Evolutionary conservation across 2,888 invertebrate genomes (phyloP), one percentile per base, ranked within the genome.

Genomic region (Acanthosoma haemorrhoidale): DNA sequence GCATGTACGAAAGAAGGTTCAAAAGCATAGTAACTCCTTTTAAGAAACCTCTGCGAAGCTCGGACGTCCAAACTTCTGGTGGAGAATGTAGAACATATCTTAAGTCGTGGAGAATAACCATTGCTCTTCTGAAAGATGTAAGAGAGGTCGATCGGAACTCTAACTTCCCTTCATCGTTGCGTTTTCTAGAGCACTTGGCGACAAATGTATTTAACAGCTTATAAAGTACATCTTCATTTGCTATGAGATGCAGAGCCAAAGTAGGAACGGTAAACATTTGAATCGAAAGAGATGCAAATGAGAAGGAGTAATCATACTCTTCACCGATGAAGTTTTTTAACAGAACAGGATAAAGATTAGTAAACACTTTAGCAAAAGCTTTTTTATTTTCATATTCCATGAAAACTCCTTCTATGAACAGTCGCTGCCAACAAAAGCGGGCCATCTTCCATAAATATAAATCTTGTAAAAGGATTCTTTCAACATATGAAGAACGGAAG

Each of bases 261-360:
- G 94, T 92, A 2, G 95, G 94, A 63, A 98, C 96, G 0, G 98
- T 97, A 81, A 93, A 97, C 73, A 98, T 84, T 81, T 99, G 98
- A 13, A 99, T 97, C n/a, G 96, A 92, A 63, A 99, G 84, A 9
- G 95, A 93, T 4, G 94, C 92, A 34, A 98, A 88, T 0, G 96
- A 97, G 80, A 91, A 93, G 38, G 92, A 89, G 80, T 96, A 96
- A 79, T 97, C 96, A 81, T 99, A 98, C 82, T 99, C 98, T 79
- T 99, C 98, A 58, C 89, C 87, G 75, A 96, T 93, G 80, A 94
- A 97, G 80, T 96, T 95, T 79, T 92, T 90, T 81, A 95, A 88
- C 69, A 95, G 87, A 1, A 86, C 84, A 75, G 89, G 90, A 78
- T 96, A 96, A 77, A 91, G 88, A 76, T 87, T 87, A 0, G 93